Evolutionary conservation across 2,113 vertebrate species (phyloP), one percentile per base, ranked within the genome.

Genomic region (human): DNA sequence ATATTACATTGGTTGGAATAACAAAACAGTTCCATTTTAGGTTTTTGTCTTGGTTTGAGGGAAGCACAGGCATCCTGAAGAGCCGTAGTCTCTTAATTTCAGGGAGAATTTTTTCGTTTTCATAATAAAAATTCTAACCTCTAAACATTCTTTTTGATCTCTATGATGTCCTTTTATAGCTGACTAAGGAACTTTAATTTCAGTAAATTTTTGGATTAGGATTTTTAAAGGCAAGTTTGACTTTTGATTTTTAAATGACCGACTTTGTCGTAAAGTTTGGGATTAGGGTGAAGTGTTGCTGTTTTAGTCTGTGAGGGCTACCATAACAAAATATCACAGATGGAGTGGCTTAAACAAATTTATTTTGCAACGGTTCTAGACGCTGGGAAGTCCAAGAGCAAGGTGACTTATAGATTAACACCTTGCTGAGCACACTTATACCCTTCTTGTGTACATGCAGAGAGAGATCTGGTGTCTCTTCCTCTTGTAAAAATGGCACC

Each of bases 201-300:
- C 23, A 85, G 12, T 92, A 52, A 12, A 48, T 82, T 96, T 94
- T 52, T 79, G 20, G 20, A 76, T 50, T 72, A 61, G 48, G 55
- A 64, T 40, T 85, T 92, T 95, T 81, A 89, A 93, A 95, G 55
- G 45, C 38, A 94, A 64, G 5, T 43, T 93, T 93, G 45, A 38
- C 13, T 86, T 90, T 81, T 80, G 45, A 32, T 80, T 91, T 96
- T 61, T 84, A 87, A 90, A 75, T 94, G 25, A 32, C 27, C 59
- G 6, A 48, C 7, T 84, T 87, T 93, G 43, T 81, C 35, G 16
- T 50, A 84, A 79, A 92, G 57, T 93, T 83, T 38, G 32, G 45
- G 22, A 48, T 72, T 79, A 79, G 68, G 35, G 22, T 89, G 38
- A 32, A 72, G 3, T 23, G 8, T 89, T 89, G 68, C 32, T 88